phyloP scores from a whole-genome alignment of 2,888 invertebrate genomes.

The Lithosia quadra region DNA sequence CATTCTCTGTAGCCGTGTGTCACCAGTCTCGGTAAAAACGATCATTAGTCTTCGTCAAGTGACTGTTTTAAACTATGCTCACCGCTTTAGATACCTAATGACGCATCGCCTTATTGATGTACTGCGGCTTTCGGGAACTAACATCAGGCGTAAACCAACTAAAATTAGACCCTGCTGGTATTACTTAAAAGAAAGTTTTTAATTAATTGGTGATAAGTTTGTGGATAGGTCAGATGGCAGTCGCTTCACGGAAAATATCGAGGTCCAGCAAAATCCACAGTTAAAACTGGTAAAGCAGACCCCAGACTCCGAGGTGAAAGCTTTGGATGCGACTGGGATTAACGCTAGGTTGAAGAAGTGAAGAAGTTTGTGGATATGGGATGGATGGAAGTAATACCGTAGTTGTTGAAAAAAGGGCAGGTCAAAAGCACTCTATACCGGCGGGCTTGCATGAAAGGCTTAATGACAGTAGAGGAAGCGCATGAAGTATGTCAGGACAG shows the following conservation, averaged over 20 bases:
- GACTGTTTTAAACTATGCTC: slow-evolving; percentile 45
- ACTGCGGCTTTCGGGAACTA: slow-evolving; percentile 13
- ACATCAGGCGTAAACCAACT: background rate
- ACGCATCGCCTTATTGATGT: slow-evolving; percentile 41
- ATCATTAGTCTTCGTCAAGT: slow-evolving; percentile 54
- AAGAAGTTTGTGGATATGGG: no score
- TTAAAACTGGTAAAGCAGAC: no score
- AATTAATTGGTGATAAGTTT: background rate
- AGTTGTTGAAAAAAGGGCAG: no score
- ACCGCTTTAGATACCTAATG: slow-evolving; percentile 43
- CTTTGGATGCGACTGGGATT: no score
- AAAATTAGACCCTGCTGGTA: background rate
- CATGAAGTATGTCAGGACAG: no score
- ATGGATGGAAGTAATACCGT: no score
- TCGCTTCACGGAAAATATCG: background rate
- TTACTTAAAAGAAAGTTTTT: background rate
- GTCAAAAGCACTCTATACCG: no score
- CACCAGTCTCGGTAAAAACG: slow-evolving; percentile 34
- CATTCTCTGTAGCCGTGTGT: slow-evolving; percentile 34
- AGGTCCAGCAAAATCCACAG: background rate
- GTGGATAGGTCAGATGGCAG: background rate
- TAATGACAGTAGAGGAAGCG: no score
- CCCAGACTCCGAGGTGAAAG: no score
- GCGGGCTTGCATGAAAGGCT: no score
- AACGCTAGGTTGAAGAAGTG: no score